Base-by-base conservation (phyloP, 2,797 vertebrate species). In the Danionella dracula region DNA sequence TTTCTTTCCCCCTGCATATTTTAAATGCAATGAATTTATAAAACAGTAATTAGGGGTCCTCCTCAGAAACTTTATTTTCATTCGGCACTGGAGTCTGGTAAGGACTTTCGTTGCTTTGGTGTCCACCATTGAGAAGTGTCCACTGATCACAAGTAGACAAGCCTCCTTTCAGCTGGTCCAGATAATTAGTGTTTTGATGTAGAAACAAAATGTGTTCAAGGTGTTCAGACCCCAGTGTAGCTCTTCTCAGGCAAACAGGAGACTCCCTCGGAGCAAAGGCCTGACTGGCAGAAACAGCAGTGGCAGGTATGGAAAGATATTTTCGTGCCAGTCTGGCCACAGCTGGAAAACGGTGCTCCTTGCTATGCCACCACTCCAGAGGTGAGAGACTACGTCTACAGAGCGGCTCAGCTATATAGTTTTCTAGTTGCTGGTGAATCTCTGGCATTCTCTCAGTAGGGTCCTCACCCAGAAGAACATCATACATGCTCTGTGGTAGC, bases 371-470 rank as follows among this genome's bases (percentile, higher is more conserved):
- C 87, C 86, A 88, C n/a, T 76, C 56, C 38, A 89, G 64, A 0
- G 87, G 87, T 6, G 84, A 72, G 1, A 84, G 74, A 76, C 81
- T 84, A 0, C 86, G 83, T 40, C 80, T 85, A 67, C 85, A 87
- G 9, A 88, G 76, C 0, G 87, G 87, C 29, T 89, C 87, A 4
- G 85, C 82, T 0, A 88, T 80, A 68, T 88, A 88, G 59, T 86
- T 85, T 40, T 88, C 87, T 68, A 88, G 70, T 32, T 88, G 85
- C 45, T 83, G 85, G 35, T 86, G 86, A 34, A 86, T 84, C 66
- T 88, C 85, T 0, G 87, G 85, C 84, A 85, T 83, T 16, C 73
- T 76, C 66, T 86, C 86, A 0, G 82, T 84, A 0, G 87, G 87
- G 31, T 89, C 87, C 67, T 83, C 85, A 0, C 87, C 86, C 19